Evolutionary conservation across 2,113 vertebrate species (phyloP), one percentile per base, ranked within the genome.

Genomic region (Calcarius ornatus): DNA sequence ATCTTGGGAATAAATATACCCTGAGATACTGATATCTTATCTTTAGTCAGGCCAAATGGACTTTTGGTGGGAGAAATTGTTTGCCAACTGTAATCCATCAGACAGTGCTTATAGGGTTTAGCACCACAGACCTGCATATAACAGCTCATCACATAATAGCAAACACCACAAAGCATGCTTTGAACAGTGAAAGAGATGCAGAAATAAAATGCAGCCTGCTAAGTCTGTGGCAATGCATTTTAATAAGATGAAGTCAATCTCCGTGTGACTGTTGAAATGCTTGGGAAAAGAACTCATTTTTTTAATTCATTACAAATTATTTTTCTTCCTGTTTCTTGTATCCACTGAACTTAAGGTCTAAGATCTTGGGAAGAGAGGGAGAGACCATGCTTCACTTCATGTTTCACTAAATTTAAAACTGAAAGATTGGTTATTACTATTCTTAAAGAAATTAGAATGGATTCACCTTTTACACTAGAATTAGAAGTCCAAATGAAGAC

Each of bases 61-160:
- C 71, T 93, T 92, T 59, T 38, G 18, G 15, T 51, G 35, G 42
- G 83, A 53, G 21, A 81, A 92, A 84, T 76, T 76, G 42, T 94
- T 95, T 88, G 68, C 65, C 76, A 91, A 81, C 63, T 92, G 31
- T 65, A 94, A 96, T 95, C 88, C 57, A 92, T 90, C 94, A 95
- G 81, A 70, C 9, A 81, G 68, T 76, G 28, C 18, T 95, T 93
- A 60, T 9, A 87, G 48, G 23, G 27, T 93, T 95, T 83, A 94
- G 24, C 61, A 83, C 9, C 68, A 88, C 18, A 87, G 86, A 92
- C 53, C 33, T 45, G 15, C 28, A 48, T 59, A 50, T 59, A 78
- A 81, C 33, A 87, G 64, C 45, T 93, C 69, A 85, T 94, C 84
- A 80, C 51, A 87, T 82, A 88, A 72, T 2, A 90, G 27, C 30